Conservation (phyloP, 2,113 vertebrate species). For the Syngnathus typhle region DNA sequence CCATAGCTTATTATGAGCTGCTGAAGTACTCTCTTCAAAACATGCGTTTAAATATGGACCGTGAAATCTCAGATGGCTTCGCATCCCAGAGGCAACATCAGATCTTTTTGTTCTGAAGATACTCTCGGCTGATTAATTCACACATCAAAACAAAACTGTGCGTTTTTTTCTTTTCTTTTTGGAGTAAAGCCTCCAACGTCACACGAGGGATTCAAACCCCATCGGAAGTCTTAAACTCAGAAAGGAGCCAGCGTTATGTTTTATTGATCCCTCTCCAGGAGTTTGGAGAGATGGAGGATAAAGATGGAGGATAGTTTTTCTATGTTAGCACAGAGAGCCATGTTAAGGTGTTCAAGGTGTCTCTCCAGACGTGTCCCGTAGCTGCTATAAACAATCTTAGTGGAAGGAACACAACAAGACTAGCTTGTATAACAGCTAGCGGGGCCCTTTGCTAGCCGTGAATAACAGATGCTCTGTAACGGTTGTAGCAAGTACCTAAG, state of each 20-base stretch:
- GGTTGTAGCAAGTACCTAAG: slow-evolving; percentile 21
- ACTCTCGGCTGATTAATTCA: slow-evolving; percentile 71
- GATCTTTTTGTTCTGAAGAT: slow-evolving; percentile 67
- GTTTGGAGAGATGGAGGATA: slow-evolving; percentile 60
- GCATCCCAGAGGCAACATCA: slow-evolving; percentile 65
- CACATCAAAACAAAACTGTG: slow-evolving; percentile 67
- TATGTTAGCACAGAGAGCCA: slow-evolving; percentile 58
- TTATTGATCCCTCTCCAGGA: slow-evolving; percentile 67
- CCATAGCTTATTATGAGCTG: slow-evolving; percentile 52
- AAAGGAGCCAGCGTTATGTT: slow-evolving; percentile 59
- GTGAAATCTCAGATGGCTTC: slow-evolving; percentile 59
- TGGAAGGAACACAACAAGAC: slow-evolving; percentile 54
- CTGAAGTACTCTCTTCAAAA: slow-evolving; percentile 59
- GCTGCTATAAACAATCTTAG: slow-evolving; percentile 66
- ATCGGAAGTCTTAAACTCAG: slow-evolving; percentile 63
- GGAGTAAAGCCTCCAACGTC: slow-evolving; percentile 49
- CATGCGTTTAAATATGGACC: slow-evolving; percentile 57
- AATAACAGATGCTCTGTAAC: background rate
- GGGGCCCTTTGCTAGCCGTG: background rate
- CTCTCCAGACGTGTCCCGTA: slow-evolving; percentile 53
- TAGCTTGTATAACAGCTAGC: slow-evolving; percentile 1
- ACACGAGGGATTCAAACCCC: slow-evolving; percentile 60
- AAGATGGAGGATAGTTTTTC: slow-evolving; percentile 46
- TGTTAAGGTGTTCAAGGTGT: slow-evolving; percentile 59
- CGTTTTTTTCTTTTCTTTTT: slow-evolving; percentile 43